Evolutionary conservation across 2,797 vertebrate genomes (phyloP), one percentile per base, ranked within the genome.

Genomic region (Megaceryle alcyon): DNA sequence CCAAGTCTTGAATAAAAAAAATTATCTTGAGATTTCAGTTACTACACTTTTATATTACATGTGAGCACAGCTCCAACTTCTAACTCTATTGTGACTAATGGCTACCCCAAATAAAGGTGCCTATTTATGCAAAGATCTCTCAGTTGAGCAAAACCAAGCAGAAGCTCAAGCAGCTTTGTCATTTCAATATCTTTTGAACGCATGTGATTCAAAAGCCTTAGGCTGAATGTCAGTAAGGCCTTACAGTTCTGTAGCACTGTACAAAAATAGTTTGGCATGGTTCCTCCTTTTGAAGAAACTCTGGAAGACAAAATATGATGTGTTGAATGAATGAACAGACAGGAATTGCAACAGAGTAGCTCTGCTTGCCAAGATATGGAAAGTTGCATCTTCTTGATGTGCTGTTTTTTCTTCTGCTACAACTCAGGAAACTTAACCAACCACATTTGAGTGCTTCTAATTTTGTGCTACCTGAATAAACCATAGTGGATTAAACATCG

Each of bases 41-140:
- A 39, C 2, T 37, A 3, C 0, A 0, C 33, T 77, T 80, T 71
- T 68, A 4, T 79, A 9, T 56, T 64, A 8, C 1, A 0, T 60
- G 14, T 22, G 37, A 92, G 15, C 39, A 13, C 14, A 69, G 39
- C 56, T 79, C 39, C 59, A 82, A 15, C 37, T 39, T 68, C 77
- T 51, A 72, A 10, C n/a, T 65, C 1, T 31, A 29, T 7, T 15
- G 8, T n/a, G 3, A 20, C 12, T 77, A 9, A 14, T 57, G 23
- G 63, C 43, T 51, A 19, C 28, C 20, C 23, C 49, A 41, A 25
- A n/a, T 75, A 68, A 59, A 88, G 23, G 15, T 84, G 10, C 28
- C 23, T 43, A 0, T 65, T 87, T 29, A 53, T 51, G 18, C 21
- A 81, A 46, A 14, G 10, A 16, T 23, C 29, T 31, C 29, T 13